A percentile compares a stretch with the other conserved stretches of the same genome.
phyloP scores from a whole-genome alignment of 2,797 vertebrate species.

The Gouania willdenowi region DNA sequence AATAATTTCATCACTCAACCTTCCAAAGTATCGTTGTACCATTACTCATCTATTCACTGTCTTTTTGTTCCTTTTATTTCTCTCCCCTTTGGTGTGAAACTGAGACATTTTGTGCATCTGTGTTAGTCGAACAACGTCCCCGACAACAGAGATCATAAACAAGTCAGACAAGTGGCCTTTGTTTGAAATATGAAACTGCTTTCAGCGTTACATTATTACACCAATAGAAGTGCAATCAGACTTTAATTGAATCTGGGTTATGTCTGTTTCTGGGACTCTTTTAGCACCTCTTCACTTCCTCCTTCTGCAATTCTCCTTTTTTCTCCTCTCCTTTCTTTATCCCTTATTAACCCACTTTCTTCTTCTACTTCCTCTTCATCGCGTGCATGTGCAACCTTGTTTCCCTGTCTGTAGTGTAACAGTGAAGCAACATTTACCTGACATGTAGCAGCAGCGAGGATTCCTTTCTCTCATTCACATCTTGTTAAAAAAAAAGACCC shows the following conservation, averaged over 20 bases:
- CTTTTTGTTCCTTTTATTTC: neutral
- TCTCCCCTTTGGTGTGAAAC: constrained; percentile 4
- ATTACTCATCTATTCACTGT: constrained; percentile 5
- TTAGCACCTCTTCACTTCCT: constrained; percentile 21
- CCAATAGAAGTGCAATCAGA: constrained; percentile 68
- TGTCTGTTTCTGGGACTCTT: constrained; percentile 64
- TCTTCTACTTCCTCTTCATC: neutral
- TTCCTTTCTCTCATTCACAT: constrained; percentile 25
- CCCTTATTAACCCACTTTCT: constrained; percentile 19
- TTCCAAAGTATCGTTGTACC: constrained; percentile 25
- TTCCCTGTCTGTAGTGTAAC: neutral
- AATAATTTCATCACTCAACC: constrained; percentile 67
- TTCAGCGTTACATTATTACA: constrained; percentile 68
- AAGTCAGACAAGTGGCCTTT: constrained; percentile 59
- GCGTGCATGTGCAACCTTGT: neutral
- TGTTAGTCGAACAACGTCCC: constrained; percentile 5
- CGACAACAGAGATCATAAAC: constrained; percentile 39
- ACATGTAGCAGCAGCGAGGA: constrained; percentile 11
- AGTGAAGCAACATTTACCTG: neutral
- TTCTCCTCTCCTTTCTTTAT: constrained; percentile 8
- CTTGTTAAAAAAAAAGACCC: constrained; percentile 48
- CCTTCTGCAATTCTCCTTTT: constrained; percentile 7
- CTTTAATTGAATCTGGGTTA: constrained; percentile 70
- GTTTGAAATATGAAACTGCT: constrained; percentile 70
- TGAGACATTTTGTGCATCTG: constrained; percentile 3